phyloP scores from a whole-genome alignment of 2,888 invertebrate species.

The Amphipyra berbera region DNA sequence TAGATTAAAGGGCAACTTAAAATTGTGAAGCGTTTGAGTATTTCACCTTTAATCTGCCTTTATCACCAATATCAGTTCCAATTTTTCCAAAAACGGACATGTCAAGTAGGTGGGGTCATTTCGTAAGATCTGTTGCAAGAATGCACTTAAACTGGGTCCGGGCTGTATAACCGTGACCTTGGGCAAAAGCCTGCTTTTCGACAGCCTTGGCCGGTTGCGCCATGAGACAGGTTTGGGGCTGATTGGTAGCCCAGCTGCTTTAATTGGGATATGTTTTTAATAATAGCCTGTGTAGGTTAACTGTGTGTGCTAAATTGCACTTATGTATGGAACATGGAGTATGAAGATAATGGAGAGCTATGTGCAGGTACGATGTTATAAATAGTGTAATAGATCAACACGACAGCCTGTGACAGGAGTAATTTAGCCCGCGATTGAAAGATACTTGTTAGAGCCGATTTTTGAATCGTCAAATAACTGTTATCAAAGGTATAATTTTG shows the following conservation, averaged over 20 bases:
- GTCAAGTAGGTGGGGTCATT: constrained; percentile 36
- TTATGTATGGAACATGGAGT: too few species aligned
- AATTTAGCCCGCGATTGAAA: too few species aligned
- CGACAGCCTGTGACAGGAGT: too few species aligned
- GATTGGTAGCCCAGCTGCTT: constrained; percentile 40
- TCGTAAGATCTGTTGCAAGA: constrained; percentile 59
- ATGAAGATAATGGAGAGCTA: too few species aligned
- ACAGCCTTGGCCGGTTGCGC: constrained; percentile 57
- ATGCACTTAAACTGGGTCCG: constrained; percentile 39
- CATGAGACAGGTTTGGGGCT: constrained; percentile 56
- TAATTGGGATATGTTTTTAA: constrained; percentile 49
- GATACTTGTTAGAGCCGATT: too few species aligned
- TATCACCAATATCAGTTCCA: constrained; percentile 2
- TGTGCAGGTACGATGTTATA: too few species aligned
- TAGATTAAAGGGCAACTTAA: too few species aligned
- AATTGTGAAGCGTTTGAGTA: too few species aligned
- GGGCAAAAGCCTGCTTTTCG: constrained; percentile 51
- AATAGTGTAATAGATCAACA: too few species aligned
- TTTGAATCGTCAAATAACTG: too few species aligned
- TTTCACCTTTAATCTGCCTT: background rate
- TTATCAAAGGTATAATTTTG: too few species aligned
- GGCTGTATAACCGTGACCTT: constrained; percentile 60
- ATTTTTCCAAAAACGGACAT: constrained; percentile 26
- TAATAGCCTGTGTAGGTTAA: constrained; percentile 28
- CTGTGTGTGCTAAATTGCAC: constrained; percentile 1